A percentile compares a stretch with the other conserved stretches of the same genome.
Evolutionary conservation across 2,888 invertebrate species (phyloP).

Genomic region (Apodemia zela): DNA sequence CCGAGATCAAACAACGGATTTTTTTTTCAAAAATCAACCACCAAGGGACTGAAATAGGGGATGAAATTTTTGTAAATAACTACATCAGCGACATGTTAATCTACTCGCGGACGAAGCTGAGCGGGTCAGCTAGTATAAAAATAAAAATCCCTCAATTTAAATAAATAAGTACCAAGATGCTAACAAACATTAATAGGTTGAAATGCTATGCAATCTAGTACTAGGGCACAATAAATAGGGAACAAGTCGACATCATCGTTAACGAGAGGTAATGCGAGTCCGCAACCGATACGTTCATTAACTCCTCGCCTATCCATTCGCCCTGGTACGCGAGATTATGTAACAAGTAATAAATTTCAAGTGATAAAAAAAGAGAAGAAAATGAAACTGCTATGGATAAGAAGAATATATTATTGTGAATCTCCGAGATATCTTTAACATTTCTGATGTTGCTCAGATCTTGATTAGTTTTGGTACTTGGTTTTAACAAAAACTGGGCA

Average conservation of each 20-base stretch:
- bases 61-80: no score
- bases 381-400: conserved; percentile 8
- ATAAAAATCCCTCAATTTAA: no score
- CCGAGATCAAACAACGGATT: no score
- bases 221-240: conserved; percentile 55
- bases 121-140: no score
- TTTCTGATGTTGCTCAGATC: background rate
- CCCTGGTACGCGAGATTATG: conserved; percentile 47
- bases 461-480: no score
- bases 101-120: no score
- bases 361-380: conserved; percentile 12
- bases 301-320: conserved; percentile 46
- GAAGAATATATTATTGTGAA: background rate
- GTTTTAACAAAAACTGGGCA: no score
- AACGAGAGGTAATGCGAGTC: conserved; percentile 66
- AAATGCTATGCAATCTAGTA: conserved; percentile 33
- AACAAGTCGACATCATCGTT: conserved; percentile 43
- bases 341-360: conserved; percentile 39
- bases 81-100: no score
- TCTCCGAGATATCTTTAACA: background rate
- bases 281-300: conserved; percentile 71
- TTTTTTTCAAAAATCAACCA: no score
- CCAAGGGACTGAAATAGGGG: no score
- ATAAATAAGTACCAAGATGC: no score
- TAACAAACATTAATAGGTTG: background rate